Evolutionary conservation across 2,113 vertebrate genomes (phyloP).

Genomic region (Eonycteris spelaea): DNA sequence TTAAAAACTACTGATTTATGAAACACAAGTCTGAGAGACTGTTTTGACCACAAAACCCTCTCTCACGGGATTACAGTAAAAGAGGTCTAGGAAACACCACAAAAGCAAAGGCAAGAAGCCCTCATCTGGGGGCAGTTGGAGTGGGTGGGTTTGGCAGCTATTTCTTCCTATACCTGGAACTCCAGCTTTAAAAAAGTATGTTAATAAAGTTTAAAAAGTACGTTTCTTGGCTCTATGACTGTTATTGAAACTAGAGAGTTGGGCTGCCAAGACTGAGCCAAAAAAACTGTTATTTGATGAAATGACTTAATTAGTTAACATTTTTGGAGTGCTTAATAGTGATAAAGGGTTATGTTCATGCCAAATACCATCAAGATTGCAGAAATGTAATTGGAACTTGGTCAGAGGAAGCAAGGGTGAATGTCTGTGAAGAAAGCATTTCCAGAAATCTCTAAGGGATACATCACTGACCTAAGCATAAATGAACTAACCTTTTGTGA

Average conservation of each 20-base stretch:
- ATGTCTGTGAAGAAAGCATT: neutral
- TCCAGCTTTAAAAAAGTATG: neutral
- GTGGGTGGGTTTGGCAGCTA: neutral
- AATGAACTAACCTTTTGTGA: neutral
- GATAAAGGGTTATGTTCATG: neutral
- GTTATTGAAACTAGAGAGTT: neutral
- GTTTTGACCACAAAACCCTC: neutral
- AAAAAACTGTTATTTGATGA: neutral
- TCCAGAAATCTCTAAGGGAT: neutral
- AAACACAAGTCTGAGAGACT: neutral
- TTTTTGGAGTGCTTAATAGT: neutral
- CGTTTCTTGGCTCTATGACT: neutral
- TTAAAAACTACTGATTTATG: neutral
- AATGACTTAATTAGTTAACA: constrained; percentile 41
- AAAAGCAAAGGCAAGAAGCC: neutral
- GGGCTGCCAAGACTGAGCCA: neutral
- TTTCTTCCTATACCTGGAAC: neutral
- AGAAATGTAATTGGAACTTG: neutral
- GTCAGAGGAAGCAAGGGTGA: too few relatives aligned
- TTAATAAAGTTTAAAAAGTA: neutral
- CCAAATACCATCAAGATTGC: neutral
- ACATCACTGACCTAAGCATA: neutral
- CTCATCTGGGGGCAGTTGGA: neutral
- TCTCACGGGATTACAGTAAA: neutral
- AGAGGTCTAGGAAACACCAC: neutral